These are phyloP conservation scores for Excalfactoria chinensis DNA, from an alignment of 2,113 vertebrate species.

Conservation along the genomic window DNA sequence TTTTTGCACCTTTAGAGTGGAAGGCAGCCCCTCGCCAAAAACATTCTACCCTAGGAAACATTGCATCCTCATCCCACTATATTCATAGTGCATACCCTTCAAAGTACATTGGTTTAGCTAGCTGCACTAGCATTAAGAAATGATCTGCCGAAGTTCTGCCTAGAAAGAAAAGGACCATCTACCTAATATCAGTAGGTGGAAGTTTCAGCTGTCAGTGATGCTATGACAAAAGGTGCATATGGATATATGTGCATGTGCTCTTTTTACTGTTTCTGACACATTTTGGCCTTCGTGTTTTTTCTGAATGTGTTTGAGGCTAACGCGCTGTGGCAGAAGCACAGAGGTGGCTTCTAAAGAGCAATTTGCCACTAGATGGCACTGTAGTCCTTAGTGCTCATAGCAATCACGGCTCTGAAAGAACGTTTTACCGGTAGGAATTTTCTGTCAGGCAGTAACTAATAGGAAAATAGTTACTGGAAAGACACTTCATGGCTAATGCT, in stretches of 20 bases:
- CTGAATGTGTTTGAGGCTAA: background rate
- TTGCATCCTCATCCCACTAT: background rate
- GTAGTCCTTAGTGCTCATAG: background rate
- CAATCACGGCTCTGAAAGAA: background rate
- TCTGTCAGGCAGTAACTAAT: background rate
- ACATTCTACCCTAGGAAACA: background rate
- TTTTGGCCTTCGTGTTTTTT: background rate
- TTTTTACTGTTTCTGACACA: background rate
- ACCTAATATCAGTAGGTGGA: background rate
- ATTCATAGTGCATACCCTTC: background rate
- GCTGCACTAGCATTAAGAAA: background rate
- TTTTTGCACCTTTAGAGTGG: background rate
- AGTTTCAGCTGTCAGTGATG: background rate
- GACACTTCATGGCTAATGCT: background rate
- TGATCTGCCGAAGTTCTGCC: background rate
- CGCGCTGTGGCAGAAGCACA: background rate
- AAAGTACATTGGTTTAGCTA: background rate
- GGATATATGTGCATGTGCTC: background rate
- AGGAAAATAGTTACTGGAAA: background rate
- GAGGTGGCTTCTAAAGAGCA: background rate
- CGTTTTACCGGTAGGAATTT: background rate
- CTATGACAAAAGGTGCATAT: background rate
- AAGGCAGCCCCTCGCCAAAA: background rate
- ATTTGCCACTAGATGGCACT: slow-evolving; percentile 58
- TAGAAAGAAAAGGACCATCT: background rate